A percentile compares a stretch with the other conserved stretches of the same genome.
Conservation (phyloP, 2,113 vertebrate genomes). For the Zootoca vivipara region DNA sequence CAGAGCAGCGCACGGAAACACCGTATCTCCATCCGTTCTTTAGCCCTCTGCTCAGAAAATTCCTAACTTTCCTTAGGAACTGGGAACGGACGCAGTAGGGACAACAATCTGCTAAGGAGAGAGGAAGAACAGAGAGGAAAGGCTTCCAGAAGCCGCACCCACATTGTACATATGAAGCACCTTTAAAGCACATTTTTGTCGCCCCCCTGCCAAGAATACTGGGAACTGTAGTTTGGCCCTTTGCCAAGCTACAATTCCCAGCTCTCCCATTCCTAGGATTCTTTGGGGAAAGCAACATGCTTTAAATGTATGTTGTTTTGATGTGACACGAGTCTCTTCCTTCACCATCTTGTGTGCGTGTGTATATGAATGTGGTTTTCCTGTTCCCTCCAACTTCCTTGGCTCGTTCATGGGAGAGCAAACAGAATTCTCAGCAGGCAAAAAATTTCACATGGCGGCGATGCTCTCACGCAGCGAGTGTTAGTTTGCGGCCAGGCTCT, state of each 20-base stretch:
- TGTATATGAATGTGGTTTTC: neutral
- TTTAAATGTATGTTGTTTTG: no score
- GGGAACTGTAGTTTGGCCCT: no score
- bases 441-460: neutral
- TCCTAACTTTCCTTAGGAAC: neutral
- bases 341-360: neutral
- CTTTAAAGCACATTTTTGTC: no score
- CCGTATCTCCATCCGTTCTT: neutral
- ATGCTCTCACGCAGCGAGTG: no score
- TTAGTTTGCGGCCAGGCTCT: neutral
- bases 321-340: neutral
- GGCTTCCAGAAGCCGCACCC: neutral
- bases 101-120: neutral
- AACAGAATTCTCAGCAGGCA: neutral
- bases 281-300: no score
- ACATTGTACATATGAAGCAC: no score
- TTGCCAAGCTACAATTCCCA: no score
- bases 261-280: no score
- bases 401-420: neutral
- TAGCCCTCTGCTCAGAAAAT: neutral
- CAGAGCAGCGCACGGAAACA: no score
- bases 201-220: no score
- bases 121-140: neutral
- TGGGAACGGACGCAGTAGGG: neutral
- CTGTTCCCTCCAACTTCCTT: neutral